Base-by-base conservation (phyloP, 2,797 vertebrate genomes). In the Calcarius lapponicus region DNA sequence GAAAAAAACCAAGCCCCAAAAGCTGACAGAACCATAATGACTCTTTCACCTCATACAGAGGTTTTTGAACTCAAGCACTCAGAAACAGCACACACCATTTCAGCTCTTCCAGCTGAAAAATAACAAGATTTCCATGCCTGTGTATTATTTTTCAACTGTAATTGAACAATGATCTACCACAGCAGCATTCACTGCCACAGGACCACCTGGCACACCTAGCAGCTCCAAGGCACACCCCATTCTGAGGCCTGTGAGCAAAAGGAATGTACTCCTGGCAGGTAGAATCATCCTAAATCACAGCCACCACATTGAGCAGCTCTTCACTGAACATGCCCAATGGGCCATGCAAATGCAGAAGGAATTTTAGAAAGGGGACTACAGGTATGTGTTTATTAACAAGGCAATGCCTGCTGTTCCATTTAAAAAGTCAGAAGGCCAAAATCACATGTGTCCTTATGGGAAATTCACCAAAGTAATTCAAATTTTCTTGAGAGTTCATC, bases 361-460 rank as follows among this genome's bases (percentile, higher is more conserved):
- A 87, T 50, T 66, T 86, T 22, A 66, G 16, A 62, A 69, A 25
- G 2, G 13, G 5, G 8, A 66, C 38, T 79, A 65, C 12, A 71
- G 7, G 8, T 8, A 45, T 18, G 5, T 28, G 74, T 24, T 64
- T 48, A 42, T 34, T 42, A 69, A 3, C 21, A 83, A 74, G 50
- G 50, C 34, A 74, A 45, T 1, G 19, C 13, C 38, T 0, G 0
- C 38, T 58, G 17, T 13, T 75, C 21, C 38, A 50, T 64, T 74
- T 65, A 24, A 45, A 11, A 83, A 31, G 2, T 54, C 38, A 7
- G 6, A 53, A 92, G 34, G 24, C 38, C n/a, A 43, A 72, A 90
- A 50, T 18, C 9, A 4, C 0, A 0, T 6, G 3, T 22, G 8
- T 14, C 19, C 25, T 62, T 29, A 54, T 0, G 11, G 9, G 9